Evolutionary conservation across 2,797 vertebrate genomes (phyloP).

Genomic region (Phrynocephalus vlangalii): DNA sequence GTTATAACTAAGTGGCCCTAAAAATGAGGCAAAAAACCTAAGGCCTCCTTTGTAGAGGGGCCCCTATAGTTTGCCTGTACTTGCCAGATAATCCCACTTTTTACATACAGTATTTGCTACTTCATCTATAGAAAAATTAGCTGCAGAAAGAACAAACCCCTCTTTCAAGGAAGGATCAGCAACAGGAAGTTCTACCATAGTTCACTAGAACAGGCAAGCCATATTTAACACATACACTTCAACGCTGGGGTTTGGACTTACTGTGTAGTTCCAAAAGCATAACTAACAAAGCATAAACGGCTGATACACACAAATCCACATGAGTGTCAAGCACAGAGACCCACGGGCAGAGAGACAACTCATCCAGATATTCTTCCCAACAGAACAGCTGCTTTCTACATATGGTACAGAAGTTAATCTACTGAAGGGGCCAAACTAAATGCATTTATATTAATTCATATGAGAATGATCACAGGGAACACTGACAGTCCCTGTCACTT

Average conservation of each 20-base stretch:
- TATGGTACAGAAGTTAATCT: constrained; percentile 46
- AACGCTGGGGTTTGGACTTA: too few species aligned
- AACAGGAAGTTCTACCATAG: neutral
- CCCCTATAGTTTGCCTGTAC: too few species aligned
- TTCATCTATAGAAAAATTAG: neutral
- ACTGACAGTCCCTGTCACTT: constrained; percentile 6
- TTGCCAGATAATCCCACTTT: too few species aligned
- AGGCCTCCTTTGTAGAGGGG: too few species aligned
- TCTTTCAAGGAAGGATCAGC: neutral
- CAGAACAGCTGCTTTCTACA: neutral
- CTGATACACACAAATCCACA: neutral
- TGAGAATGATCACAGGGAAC: constrained; percentile 16
- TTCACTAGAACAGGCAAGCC: neutral
- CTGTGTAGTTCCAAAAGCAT: too few species aligned
- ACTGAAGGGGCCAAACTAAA: constrained; percentile 25
- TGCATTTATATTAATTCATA: constrained; percentile 46
- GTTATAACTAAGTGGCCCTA: too few species aligned
- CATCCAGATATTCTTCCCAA: neutral
- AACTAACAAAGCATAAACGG: too few species aligned
- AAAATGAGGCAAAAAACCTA: too few species aligned
- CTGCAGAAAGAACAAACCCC: neutral
- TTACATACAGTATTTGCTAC: too few species aligned
- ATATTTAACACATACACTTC: neutral
- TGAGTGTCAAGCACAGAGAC: constrained; percentile 22
- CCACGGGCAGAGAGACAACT: constrained; percentile 13